These are phyloP conservation scores for Nymphalis c-album DNA, from an alignment of 2,888 invertebrate genomes.

Conservation along the genomic window DNA sequence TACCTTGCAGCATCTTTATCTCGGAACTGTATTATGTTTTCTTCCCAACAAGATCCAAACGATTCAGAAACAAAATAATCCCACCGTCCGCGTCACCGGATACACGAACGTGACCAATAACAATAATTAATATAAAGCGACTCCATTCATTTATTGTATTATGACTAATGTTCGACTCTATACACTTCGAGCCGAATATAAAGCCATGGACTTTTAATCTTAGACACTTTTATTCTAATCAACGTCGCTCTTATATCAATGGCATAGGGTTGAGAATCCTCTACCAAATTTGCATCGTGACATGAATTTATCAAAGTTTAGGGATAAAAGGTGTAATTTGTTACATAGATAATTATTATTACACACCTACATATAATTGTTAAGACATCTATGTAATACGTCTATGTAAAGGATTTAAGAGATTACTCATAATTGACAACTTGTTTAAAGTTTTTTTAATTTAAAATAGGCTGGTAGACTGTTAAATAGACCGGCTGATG, in stretches of 20 bases:
- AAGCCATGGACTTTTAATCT: constrained; percentile 23
- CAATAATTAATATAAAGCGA: constrained; percentile 34
- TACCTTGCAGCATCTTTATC: too few relatives aligned
- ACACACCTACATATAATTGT: neutral
- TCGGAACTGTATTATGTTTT: too few relatives aligned
- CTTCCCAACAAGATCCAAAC: neutral
- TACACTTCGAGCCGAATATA: constrained; percentile 18
- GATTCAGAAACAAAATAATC: constrained; percentile 5
- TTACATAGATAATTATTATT: neutral
- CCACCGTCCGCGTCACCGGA: constrained; percentile 21
- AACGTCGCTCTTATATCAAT: neutral
- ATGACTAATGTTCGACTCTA: constrained; percentile 27
- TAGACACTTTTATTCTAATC: constrained; percentile 13
- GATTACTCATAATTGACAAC: too few relatives aligned
- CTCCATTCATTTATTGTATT: constrained; percentile 30
- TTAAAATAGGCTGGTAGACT: too few relatives aligned
- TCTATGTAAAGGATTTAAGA: too few relatives aligned
- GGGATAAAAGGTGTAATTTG: neutral
- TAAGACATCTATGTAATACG: too few relatives aligned
- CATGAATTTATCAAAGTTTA: neutral
- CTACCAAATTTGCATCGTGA: neutral
- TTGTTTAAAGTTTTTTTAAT: too few relatives aligned
- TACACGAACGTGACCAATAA: constrained; percentile 31
- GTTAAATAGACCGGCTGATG: too few relatives aligned
- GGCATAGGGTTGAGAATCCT: neutral